phyloP scores from a whole-genome alignment of 2,113 vertebrate genomes.

The Lepus europaeus region DNA sequence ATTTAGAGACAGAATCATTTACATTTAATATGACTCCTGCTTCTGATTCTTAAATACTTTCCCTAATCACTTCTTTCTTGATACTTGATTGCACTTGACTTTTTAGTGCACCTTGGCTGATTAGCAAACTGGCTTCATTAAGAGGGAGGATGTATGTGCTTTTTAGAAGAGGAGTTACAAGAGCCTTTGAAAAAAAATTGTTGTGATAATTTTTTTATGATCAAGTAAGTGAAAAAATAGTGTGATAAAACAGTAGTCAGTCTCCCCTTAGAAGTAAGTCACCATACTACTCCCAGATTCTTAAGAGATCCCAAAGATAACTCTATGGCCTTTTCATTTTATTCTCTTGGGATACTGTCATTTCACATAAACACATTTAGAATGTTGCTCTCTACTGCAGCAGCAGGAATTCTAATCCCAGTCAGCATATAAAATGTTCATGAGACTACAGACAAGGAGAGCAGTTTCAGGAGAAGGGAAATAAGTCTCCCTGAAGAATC shows the following conservation, averaged over 20 bases:
- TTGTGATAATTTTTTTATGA: constrained; percentile 56
- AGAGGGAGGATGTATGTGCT: constrained; percentile 46
- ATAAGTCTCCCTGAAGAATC: constrained; percentile 57
- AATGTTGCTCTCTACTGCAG: background rate
- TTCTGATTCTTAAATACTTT: constrained; percentile 82
- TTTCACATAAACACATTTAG: constrained; percentile 36
- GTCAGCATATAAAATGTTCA: constrained; percentile 2
- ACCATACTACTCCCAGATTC: background rate
- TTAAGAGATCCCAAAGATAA: constrained; percentile 12
- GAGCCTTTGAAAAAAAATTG: constrained; percentile 39
- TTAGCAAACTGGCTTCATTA: constrained; percentile 85
- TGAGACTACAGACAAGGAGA: background rate
- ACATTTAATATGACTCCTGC: constrained; percentile 72
- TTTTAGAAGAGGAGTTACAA: background rate
- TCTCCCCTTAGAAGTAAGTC: background rate
- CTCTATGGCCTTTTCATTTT: constrained; percentile 39
- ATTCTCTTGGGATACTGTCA: constrained; percentile 3
- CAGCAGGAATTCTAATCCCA: constrained; percentile 19
- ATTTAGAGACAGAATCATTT: constrained; percentile 80
- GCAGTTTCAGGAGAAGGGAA: constrained; percentile 28
- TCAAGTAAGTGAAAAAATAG: constrained; percentile 6
- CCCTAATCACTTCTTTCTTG: constrained; percentile 83
- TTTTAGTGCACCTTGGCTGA: constrained; percentile 85
- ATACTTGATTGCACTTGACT: constrained; percentile 89
- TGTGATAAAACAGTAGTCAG: background rate